These are phyloP conservation scores for Euclidia mi DNA, from an alignment of 2,888 invertebrate species.

Conservation along the genomic window DNA sequence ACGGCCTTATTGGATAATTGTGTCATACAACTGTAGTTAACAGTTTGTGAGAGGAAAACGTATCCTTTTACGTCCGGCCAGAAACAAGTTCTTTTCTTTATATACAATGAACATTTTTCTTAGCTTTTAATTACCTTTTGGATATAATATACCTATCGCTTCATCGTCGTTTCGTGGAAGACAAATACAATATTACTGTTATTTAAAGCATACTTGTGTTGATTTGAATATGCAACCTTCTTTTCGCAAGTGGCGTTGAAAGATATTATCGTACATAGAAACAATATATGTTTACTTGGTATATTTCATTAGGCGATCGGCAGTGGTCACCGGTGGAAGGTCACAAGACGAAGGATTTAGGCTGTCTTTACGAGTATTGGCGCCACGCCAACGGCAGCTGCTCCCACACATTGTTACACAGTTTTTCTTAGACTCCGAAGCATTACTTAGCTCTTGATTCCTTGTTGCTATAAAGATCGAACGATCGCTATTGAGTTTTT, in stretches of 20 bases:
- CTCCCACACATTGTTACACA: constrained; percentile 63
- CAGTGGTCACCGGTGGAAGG: constrained; percentile 31
- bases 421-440: constrained; percentile 60
- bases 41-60: background rate
- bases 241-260: no score
- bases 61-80: no score
- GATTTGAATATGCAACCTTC: no score
- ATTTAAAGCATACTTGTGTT: no score
- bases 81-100: no score
- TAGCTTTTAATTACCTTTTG: no score
- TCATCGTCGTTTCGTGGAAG: no score
- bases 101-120: no score
- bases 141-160: no score
- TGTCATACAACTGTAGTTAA: constrained; percentile 11
- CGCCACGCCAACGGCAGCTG: constrained; percentile 66
- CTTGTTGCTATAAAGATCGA: constrained; percentile 36
- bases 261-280: no score
- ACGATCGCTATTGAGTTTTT: constrained; percentile 26
- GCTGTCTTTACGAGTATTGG: constrained; percentile 60
- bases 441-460: constrained; percentile 63
- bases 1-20: constrained; percentile 19
- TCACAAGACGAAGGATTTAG: constrained; percentile 41
- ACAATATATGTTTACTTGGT: constrained; percentile 3
- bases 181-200: no score
- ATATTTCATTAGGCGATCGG: constrained; percentile 24